Evolutionary conservation across 1,140 invertebrate species (phyloP), one percentile per base, ranked within the genome.

Genomic region (Drosophila pruinosa): DNA sequence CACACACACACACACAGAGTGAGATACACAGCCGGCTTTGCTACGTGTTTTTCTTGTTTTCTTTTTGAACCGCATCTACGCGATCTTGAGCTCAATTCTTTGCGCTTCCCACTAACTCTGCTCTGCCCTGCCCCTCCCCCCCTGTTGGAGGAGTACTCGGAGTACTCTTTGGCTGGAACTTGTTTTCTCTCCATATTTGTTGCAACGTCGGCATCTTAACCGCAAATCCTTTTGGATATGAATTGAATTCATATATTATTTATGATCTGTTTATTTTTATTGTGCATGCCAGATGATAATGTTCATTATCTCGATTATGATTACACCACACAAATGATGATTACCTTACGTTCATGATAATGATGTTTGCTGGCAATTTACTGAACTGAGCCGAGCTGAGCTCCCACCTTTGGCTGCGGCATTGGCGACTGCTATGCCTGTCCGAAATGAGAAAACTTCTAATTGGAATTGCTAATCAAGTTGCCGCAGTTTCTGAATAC

Each of bases 221-320:
- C 82, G 78, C 82, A 86, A 88, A 88, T 88, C 82, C 82, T 88
- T 86, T 86, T 73, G 81, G 82, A 86, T 88, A 86, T 86, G 82
- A 86, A 86, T 86, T 86, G 71, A 86, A 86, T 88, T 86, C 82
- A 86, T 86, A 89, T 86, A 78, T 86, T 86, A 86, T 86, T 86
- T 86, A 86, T 86, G 82, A 86, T 88, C 82, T 86, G 82, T 86
- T 88, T 86, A 88, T 83, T 82, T 88, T 86, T 86, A 88, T 86
- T 86, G 82, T 88, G 67, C 74, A 75, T 88, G 82, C 81, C 82
- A 63, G 73, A 67, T 81, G 77, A 70, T 36, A 38, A 52, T 67
- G 22, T 28, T 63, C 22, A 48, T 48, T 28, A 48, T 48, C 22
- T 12, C 4, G 45, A 17, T 50, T n/a, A 50, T 50, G 47, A 50